Percentiles rank a stretch among this genome's conserved stretches.
These are phyloP conservation scores for Leptobrachium leishanense DNA, from an alignment of 2,113 vertebrate species.

Conservation along the genomic window DNA sequence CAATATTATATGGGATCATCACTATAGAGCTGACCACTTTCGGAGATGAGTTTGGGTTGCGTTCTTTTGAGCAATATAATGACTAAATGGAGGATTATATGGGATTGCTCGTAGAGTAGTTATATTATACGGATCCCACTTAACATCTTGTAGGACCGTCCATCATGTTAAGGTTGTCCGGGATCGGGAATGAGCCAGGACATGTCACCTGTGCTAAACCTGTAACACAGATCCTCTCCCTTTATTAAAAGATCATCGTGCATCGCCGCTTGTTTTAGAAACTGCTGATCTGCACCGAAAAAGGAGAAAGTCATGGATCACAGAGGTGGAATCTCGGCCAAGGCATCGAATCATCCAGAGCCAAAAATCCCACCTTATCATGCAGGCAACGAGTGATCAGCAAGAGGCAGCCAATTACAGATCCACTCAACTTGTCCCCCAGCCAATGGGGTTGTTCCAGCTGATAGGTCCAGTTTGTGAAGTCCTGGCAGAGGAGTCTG, in stretches of 20 bases:
- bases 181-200: no score
- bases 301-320: constrained; percentile 8
- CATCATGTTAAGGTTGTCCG: no score
- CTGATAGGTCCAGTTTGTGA: constrained; percentile 5
- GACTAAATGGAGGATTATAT: no score
- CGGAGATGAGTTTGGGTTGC: no score
- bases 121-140: no score
- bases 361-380: constrained; percentile 26
- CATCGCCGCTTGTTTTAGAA: constrained; percentile 35
- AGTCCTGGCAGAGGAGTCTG: neutral
- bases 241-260: neutral
- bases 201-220: no score
- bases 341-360: neutral
- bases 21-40: no score
- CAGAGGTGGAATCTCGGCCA: neutral
- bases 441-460: constrained; percentile 2
- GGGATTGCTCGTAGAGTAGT: no score
- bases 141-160: no score
- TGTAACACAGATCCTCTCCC: neutral
- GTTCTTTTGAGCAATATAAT: no score
- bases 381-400: constrained; percentile 34
- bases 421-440: neutral
- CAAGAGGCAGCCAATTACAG: constrained; percentile 33
- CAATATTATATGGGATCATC: no score
- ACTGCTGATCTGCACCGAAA: constrained; percentile 12